These are phyloP conservation scores for Mormyrus proboscirostris DNA, from an alignment of 2,797 vertebrate species.

Conservation along the genomic window DNA sequence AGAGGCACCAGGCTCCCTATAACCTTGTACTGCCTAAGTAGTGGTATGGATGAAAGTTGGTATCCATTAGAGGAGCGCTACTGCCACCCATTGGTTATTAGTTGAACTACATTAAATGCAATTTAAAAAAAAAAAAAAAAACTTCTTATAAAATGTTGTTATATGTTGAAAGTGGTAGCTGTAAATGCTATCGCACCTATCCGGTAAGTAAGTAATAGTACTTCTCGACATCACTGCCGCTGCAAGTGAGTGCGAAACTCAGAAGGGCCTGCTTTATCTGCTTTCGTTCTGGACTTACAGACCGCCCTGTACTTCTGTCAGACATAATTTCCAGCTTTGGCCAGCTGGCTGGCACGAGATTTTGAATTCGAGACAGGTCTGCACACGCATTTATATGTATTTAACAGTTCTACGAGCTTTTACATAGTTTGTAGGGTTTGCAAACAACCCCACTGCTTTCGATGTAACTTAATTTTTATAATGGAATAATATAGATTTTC, in stretches of 20 bases:
- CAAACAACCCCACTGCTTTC: neutral
- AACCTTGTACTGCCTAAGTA: neutral
- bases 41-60: neutral
- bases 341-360: neutral
- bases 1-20: neutral
- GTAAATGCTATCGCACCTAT: neutral
- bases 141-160: neutral
- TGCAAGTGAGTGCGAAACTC: neutral
- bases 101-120: neutral
- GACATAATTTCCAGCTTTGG: neutral
- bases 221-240: neutral
- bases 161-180: neutral
- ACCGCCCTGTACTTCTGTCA: neutral
- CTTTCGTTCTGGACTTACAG: neutral
- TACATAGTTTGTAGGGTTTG: neutral
- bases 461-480: neutral
- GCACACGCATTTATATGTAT: neutral
- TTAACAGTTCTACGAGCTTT: neutral
- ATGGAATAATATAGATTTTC: neutral
- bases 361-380: neutral
- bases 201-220: neutral
- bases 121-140: neutral
- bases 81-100: constrained; percentile 1
- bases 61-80: neutral
- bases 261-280: neutral